Conservation (phyloP, 2,113 vertebrate genomes). For the Bubo bubo region DNA sequence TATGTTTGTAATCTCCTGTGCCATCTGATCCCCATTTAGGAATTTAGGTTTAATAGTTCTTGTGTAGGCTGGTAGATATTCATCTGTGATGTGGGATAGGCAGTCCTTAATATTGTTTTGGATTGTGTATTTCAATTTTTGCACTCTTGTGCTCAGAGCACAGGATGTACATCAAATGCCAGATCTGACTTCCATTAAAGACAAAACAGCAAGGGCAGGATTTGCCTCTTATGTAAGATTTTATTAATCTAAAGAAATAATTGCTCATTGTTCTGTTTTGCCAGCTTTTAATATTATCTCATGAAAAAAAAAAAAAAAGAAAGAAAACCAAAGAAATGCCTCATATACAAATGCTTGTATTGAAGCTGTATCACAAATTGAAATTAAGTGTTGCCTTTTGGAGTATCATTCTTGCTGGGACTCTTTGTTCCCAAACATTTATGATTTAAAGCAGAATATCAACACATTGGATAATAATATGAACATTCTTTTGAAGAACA, state of each 20-base stretch:
- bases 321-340: neutral
- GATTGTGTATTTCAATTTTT: neutral
- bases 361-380: conserved; percentile 15
- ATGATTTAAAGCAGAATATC: conserved; percentile 1
- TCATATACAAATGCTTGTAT: conserved; percentile 9
- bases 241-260: neutral
- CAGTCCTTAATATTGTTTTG: conserved; percentile 2
- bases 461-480: neutral
- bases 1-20: neutral
- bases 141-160: neutral
- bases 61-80: conserved; percentile 38
- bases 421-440: conserved; percentile 48
- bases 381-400: conserved; percentile 46
- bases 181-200: neutral
- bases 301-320: neutral
- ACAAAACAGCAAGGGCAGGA: neutral
- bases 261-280: neutral
- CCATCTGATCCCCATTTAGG: neutral
- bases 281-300: neutral
- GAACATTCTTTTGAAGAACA: neutral
- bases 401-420: conserved; percentile 9
- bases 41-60: conserved; percentile 35
- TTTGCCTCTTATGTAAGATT: neutral
- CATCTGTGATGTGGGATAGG: neutral
- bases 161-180: neutral